phyloP scores from a whole-genome alignment of 1,140 invertebrate genomes.

The Camponotus floridanus region DNA sequence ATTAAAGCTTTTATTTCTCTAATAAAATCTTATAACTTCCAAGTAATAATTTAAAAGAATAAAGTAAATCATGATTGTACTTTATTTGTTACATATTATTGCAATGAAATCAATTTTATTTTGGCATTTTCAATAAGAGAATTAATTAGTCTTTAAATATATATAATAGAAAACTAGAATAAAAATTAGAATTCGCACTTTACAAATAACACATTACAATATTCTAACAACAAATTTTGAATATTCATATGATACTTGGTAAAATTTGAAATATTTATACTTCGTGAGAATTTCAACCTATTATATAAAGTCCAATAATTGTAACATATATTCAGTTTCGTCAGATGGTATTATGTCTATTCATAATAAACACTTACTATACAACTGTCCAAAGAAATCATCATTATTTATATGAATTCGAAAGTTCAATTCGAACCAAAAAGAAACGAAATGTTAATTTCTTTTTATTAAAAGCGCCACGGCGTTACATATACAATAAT shows the following conservation, averaged over 20 bases:
- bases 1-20: not conserved
- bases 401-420: not conserved
- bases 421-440: not conserved
- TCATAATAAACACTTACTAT: constrained; percentile 12
- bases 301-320: not conserved
- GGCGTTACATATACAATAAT: not conserved
- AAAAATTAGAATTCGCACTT: not conserved
- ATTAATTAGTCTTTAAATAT: not conserved
- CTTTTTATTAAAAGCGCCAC: not conserved
- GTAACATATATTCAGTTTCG: not conserved
- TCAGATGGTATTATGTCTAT: not conserved
- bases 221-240: not conserved
- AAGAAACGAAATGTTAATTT: not conserved
- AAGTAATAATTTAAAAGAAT: not conserved
- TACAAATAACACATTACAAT: not conserved
- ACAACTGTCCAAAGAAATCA: not conserved
- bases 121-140: not conserved
- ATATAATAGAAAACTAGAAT: not conserved
- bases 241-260: not conserved
- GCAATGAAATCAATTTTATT: constrained; percentile 5
- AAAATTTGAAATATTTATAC: not conserved
- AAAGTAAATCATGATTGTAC: not conserved
- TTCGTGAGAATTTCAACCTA: not conserved
- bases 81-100: not conserved
- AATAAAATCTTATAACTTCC: not conserved